phyloP scores from a whole-genome alignment of 2,888 invertebrate species.

The Philereme transversata region DNA sequence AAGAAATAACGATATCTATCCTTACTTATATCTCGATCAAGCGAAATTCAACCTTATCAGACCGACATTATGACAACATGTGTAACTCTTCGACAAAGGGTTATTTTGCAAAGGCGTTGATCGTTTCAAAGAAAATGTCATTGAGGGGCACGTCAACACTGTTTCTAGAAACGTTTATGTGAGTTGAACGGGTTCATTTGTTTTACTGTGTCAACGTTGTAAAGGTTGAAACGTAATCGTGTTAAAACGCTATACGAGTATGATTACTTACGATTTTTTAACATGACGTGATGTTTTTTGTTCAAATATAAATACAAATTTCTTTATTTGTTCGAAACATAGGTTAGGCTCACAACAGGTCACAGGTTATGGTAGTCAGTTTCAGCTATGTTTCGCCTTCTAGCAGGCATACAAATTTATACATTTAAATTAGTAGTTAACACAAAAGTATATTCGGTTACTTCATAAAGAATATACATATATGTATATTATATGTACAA shows the following conservation, averaged over 20 bases:
- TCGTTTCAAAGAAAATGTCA: constrained; percentile 51
- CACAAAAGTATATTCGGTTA: no score
- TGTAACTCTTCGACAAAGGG: constrained; percentile 27
- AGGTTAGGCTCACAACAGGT: no score
- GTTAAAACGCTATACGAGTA: constrained; percentile 1
- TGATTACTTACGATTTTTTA: no score
- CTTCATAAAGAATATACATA: no score
- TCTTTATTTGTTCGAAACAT: no score
- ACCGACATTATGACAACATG: constrained; percentile 13
- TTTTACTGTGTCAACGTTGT: constrained; percentile 21
- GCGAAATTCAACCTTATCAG: constrained; percentile 20
- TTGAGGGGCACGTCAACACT: constrained; percentile 50
- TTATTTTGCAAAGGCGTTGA: constrained; percentile 37
- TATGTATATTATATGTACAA: no score
- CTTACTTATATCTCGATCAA: constrained; percentile 29
- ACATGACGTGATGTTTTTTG: no score
- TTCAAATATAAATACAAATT: no score
- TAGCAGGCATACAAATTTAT: no score
- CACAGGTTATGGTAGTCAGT: no score
- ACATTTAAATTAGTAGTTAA: no score
- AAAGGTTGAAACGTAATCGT: constrained; percentile 22
- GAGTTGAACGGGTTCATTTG: constrained; percentile 37
- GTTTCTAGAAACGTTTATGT: constrained; percentile 48
- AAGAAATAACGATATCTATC: constrained; percentile 59
- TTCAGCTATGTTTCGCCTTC: no score